These are phyloP conservation scores for Sminthurides aquaticus DNA, from an alignment of 2,888 invertebrate genomes.

Conservation along the genomic window DNA sequence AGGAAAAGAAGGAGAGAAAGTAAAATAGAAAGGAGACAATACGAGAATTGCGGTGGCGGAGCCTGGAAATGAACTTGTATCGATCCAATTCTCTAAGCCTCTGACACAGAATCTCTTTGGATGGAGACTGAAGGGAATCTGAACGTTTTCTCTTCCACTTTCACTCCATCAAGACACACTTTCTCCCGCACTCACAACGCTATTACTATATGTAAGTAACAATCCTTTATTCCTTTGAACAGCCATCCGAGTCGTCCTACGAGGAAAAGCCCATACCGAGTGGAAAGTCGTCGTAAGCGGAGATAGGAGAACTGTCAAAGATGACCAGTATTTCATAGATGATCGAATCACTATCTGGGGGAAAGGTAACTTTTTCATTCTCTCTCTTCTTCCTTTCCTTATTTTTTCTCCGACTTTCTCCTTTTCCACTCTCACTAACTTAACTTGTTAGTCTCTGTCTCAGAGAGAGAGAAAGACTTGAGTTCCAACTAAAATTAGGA, in stretches of 20 bases:
- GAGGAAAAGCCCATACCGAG: constrained; percentile 68
- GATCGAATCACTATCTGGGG: constrained; percentile 66
- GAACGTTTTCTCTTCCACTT: too few relatives aligned
- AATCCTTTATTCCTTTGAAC: constrained; percentile 14
- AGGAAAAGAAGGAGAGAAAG: not conserved
- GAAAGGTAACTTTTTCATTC: constrained; percentile 54
- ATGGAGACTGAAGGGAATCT: not conserved
- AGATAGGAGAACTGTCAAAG: constrained; percentile 63
- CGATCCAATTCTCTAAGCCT: not conserved
- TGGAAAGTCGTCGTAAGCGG: constrained; percentile 69
- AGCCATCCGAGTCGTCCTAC: constrained; percentile 62
- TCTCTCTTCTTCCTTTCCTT: not conserved
- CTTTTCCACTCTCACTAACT: not conserved
- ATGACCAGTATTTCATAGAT: constrained; percentile 69
- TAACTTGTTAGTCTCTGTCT: not conserved
- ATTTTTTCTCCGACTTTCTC: not conserved
- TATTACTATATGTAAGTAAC: not conserved
- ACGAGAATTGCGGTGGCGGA: not conserved
- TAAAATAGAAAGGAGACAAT: not conserved
- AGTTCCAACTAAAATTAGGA: too few relatives aligned
- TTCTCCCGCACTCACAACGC: too few relatives aligned
- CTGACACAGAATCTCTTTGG: not conserved
- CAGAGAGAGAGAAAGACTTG: too few relatives aligned
- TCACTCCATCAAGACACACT: too few relatives aligned
- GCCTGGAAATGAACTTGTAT: not conserved